Evolutionary conservation across 2,113 vertebrate genomes (phyloP), one percentile per base, ranked within the genome.

Genomic region (Pandion haliaetus): DNA sequence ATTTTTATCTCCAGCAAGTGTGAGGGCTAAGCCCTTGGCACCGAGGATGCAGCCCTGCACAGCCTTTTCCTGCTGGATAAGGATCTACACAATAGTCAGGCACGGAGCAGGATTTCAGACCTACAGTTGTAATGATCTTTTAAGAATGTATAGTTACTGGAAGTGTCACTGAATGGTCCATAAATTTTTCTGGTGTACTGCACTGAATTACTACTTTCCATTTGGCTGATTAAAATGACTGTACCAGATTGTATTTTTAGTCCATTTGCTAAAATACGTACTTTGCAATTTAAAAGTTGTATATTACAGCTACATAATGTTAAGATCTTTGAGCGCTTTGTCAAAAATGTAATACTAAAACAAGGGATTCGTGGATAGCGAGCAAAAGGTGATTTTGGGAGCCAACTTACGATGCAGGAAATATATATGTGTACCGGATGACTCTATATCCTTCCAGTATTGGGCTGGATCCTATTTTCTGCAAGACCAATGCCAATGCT

Each of bases 221-320:
- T 97, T 90, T 91, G 70, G 86, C 85, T 91, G 96, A 93, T 95
- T 89, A 90, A 93, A 95, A 93, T 93, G 67, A 81, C 78, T 86
- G 79, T 73, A 81, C 36, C 93, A 95, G 88, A 86, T 24, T 67
- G 89, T 47, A 54, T 74, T 89, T 81, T 92, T 91, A 61, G 91
- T 94, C 81, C 92, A 38, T 86, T 96, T 88, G 54, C 71, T 96
- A 69, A 90, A 93, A 72, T 42, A 38, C 4, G 9, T 69, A 32
- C 82, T 85, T 77, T 70, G 49, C 74, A 54, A 9, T 55, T 80
- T 44, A n/a, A 14, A 73, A 80, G 70, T 32, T 77, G 79, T 88
- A 25, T 2, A 0, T 83, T 62, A 63, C n/a, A 81, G 82, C 78
- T 69, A 72, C 34, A 29, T 44, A 26, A 70, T 14, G 62, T 77